Evolutionary conservation across 2,797 vertebrate genomes (phyloP).

Genomic region (Phyllotis vaccarum): DNA sequence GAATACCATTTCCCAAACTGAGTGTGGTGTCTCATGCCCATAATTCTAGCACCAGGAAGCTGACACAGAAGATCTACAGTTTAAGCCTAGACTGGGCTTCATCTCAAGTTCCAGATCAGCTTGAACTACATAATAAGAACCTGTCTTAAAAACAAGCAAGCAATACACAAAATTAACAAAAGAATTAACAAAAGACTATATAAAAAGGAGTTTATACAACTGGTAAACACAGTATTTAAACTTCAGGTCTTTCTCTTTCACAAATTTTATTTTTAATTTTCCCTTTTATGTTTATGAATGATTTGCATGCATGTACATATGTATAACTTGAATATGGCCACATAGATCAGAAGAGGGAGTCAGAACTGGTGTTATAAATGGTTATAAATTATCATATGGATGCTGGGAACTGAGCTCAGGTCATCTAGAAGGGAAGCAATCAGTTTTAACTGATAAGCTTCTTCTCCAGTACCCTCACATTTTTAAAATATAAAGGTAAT

Average conservation of each 20-base stretch:
- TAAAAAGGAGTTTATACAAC: background rate
- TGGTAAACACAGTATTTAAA: background rate
- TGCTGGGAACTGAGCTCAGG: background rate
- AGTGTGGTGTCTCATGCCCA: background rate
- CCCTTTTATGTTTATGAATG: background rate
- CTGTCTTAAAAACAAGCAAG: background rate
- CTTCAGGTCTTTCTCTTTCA: background rate
- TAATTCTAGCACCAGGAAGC: background rate
- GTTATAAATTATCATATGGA: background rate
- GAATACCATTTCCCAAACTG: background rate
- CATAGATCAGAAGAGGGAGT: background rate
- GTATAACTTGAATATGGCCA: background rate
- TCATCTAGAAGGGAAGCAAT: background rate
- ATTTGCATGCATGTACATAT: background rate
- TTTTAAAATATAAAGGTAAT: background rate
- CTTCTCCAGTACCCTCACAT: background rate
- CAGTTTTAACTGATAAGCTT: background rate
- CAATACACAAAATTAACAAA: background rate
- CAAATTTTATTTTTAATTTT: background rate
- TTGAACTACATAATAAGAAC: background rate
- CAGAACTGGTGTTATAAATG: background rate
- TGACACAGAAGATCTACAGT: background rate
- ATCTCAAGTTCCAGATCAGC: background rate
- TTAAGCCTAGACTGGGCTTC: background rate
- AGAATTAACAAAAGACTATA: background rate